These are phyloP conservation scores for Argyra leucocephala DNA, from an alignment of 2,888 invertebrate genomes.

Conservation along the genomic window DNA sequence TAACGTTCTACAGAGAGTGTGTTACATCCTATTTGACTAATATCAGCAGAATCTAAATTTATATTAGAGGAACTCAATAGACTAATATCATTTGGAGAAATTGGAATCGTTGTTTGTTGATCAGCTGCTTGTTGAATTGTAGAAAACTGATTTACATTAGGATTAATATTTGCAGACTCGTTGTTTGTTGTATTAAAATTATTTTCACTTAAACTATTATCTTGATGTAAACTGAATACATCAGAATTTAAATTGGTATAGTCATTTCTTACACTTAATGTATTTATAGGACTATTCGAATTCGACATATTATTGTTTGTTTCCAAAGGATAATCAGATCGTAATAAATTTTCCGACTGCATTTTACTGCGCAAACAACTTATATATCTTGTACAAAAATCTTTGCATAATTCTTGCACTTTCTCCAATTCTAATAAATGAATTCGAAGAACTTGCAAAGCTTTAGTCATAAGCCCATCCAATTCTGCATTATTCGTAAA, in stretches of 20 bases:
- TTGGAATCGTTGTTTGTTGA: constrained; percentile 1
- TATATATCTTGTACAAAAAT: constrained; percentile 88
- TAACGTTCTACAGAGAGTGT: constrained; percentile 44
- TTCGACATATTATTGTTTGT: constrained; percentile 46
- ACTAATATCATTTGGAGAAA: not conserved
- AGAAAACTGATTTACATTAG: not conserved
- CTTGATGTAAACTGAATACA: constrained; percentile 4
- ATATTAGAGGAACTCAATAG: constrained; percentile 33
- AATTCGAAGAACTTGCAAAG: constrained; percentile 82
- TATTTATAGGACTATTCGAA: constrained; percentile 43
- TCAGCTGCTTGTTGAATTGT: not conserved
- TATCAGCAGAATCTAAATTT: constrained; percentile 76
- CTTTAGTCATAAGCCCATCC: constrained; percentile 85
- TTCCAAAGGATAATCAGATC: constrained; percentile 58
- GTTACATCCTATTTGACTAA: constrained; percentile 72
- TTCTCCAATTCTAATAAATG: constrained; percentile 87
- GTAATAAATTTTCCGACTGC: constrained; percentile 76
- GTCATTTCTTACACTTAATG: constrained; percentile 24
- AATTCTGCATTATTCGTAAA: constrained; percentile 87
- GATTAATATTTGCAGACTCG: not conserved
- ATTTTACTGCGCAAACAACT: constrained; percentile 82
- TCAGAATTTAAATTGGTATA: constrained; percentile 15
- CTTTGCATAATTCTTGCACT: constrained; percentile 83
- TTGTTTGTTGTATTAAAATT: constrained; percentile 4
- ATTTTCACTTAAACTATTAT: constrained; percentile 6